Conservation (phyloP, 1,140 invertebrate species). For the Schlechtendalia chinensis region DNA sequence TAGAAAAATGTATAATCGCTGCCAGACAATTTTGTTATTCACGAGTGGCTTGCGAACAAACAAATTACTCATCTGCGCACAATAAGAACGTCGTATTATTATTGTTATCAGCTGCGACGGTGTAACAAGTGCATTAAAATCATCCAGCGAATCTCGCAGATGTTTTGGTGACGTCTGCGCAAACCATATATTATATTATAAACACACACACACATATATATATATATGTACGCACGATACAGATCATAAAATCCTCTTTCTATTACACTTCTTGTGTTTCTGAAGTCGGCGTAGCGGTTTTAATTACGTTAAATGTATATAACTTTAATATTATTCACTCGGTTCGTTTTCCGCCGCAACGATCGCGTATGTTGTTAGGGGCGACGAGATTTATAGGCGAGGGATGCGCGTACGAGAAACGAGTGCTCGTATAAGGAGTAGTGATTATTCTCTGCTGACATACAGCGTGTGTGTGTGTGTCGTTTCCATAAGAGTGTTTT, state of each 20-base stretch:
- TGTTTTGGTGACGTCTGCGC: neutral
- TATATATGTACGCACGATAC: neutral
- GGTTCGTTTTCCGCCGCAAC: constrained; percentile 5
- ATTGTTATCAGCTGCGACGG: too few relatives aligned
- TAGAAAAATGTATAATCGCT: too few relatives aligned
- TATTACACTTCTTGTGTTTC: constrained; percentile 10
- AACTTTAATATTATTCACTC: constrained; percentile 19
- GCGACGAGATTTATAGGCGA: neutral
- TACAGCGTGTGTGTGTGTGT: too few relatives aligned
- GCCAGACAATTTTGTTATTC: too few relatives aligned
- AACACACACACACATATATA: neutral
- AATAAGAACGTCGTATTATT: too few relatives aligned
- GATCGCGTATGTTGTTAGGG: neutral
- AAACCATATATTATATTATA: neutral
- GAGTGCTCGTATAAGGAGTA: too few relatives aligned
- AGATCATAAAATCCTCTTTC: constrained; percentile 2
- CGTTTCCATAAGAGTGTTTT: neutral
- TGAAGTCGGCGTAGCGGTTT: neutral
- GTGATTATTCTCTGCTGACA: neutral
- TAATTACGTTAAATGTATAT: constrained; percentile 23
- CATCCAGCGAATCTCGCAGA: neutral
- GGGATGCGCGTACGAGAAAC: neutral
- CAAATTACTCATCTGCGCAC: too few relatives aligned
- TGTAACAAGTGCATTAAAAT: neutral
- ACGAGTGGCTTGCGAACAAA: too few relatives aligned